Percentiles rank a stretch among this genome's conserved stretches.
phyloP scores from a whole-genome alignment of 2,113 vertebrate species.

The Hydropotes inermis region DNA sequence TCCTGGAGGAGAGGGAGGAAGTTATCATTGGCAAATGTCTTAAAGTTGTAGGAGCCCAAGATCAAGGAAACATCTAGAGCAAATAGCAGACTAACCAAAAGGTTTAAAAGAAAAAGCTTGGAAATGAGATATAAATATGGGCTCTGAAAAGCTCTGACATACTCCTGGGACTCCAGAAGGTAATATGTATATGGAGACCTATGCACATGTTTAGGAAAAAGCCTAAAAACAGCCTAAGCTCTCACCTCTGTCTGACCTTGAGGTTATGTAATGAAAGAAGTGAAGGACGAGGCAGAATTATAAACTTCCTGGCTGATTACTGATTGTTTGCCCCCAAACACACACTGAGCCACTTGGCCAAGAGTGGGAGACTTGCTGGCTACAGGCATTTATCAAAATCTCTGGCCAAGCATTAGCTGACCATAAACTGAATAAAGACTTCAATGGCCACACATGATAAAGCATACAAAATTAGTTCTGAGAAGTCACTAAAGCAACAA shows the following conservation, averaged over 20 bases:
- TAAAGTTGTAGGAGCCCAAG: not conserved
- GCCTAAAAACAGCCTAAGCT: not conserved
- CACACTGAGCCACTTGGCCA: not conserved
- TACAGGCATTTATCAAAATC: not conserved
- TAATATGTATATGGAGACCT: not conserved
- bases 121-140: not conserved
- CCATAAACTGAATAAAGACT: not conserved
- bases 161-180: not conserved
- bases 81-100: not conserved
- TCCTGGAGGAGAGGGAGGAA: not conserved
- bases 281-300: not conserved
- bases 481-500: not conserved
- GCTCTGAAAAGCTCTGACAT: not conserved
- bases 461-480: not conserved
- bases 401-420: not conserved
- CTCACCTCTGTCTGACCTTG: not conserved
- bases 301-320: not conserved
- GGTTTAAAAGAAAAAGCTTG: not conserved
- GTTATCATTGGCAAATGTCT: not conserved
- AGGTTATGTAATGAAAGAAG: not conserved
- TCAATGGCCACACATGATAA: not conserved
- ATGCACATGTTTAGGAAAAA: not conserved
- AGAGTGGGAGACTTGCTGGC: not conserved
- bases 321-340: not conserved
- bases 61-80: not conserved